Base-by-base conservation (phyloP, 2,113 vertebrate genomes). In the Zosterops japonicus region DNA sequence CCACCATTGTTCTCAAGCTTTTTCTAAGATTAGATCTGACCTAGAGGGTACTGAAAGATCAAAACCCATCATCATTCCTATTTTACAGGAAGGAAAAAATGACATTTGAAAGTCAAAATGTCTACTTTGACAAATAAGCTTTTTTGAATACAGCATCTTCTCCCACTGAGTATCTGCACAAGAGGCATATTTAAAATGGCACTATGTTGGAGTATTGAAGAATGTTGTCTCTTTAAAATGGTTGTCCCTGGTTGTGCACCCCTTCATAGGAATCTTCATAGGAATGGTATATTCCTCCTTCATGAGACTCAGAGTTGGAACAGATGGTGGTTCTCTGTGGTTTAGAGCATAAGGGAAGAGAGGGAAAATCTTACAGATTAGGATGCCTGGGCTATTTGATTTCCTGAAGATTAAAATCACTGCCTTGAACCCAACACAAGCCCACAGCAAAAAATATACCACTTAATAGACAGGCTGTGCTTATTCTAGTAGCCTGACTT, bases 11-110 rank as follows among this genome's bases (percentile, higher is more conserved):
- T 65, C 46, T 87, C 67, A 42, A 82, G 61, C 27, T 52, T 60
- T 89, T 82, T 76, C 80, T 59, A 60, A 92, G 69, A 93, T 84
- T 76, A 76, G 74, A 76, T 87, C 53, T 94, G 81, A 89, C 53
- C 28, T 82, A 3, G 1, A 75, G 27, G 46, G 65, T 52, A 71
- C 83, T 21, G 52, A 29, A 81, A 89, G 53, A 77, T 68, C 28
- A 83, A 59, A 74, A 69, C 53, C 12, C 15, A 41, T 24, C 46
- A 87, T 42, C 8, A 50, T 63, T 72, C 11, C 39, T 22, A n/a
- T 81, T 94, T 87, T 56, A 77, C 29, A 92, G 69, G 84, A 49
- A 33, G 25, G 53, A 79, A 92, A 87, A 41, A 49, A 59, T 8
- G 1, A 24, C 18, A 75, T 68, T 56, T 78, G 14, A 69, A 76